Conservation (phyloP, 2,113 vertebrate species). For the Hemiprocne comata region DNA sequence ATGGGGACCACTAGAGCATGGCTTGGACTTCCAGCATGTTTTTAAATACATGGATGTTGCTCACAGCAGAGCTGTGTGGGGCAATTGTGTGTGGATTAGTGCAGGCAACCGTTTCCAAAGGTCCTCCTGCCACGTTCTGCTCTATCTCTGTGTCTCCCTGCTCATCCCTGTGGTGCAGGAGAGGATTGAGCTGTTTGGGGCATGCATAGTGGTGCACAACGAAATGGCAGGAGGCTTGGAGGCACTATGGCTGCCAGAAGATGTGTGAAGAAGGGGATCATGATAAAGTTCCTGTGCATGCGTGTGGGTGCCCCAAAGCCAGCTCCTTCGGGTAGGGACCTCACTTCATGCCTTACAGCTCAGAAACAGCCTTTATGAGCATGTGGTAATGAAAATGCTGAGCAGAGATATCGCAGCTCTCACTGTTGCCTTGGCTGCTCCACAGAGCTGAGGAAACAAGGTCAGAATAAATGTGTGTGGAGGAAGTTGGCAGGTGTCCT, state of each 20-base stretch:
- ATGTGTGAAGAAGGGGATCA: background rate
- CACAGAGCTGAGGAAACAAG: conserved; percentile 13
- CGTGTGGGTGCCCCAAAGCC: background rate
- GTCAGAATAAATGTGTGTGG: conserved; percentile 42
- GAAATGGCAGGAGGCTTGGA: background rate
- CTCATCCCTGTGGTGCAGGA: background rate
- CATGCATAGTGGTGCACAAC: background rate
- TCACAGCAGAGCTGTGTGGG: background rate
- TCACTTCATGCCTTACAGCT: background rate
- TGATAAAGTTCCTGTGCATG: background rate
- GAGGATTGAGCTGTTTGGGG: background rate
- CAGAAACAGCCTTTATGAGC: background rate
- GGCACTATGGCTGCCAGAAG: background rate
- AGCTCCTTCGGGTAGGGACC: background rate
- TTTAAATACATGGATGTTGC: background rate
- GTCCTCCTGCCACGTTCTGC: background rate
- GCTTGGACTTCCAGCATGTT: background rate
- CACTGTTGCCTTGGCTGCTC: background rate
- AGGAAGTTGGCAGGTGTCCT: conserved; percentile 57
- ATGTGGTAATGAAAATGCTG: background rate
- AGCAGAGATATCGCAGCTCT: background rate
- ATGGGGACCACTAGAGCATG: background rate
- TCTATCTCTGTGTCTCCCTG: background rate
- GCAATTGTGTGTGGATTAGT: background rate
- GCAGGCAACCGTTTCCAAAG: background rate